Evolutionary conservation across 2,797 vertebrate genomes (phyloP).

Genomic region (Dallia pectoralis): DNA sequence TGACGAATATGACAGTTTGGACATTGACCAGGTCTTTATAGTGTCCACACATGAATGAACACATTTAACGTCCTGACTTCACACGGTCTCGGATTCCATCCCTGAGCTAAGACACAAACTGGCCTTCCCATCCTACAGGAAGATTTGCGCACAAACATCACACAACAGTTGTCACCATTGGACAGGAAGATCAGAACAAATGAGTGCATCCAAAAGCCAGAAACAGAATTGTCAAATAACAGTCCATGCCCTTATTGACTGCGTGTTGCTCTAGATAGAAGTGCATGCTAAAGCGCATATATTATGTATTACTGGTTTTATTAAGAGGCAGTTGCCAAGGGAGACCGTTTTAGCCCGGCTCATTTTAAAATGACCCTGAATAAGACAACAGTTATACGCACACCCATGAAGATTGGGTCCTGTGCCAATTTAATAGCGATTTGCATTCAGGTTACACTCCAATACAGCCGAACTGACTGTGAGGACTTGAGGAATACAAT

Average conservation of each 20-base stretch:
- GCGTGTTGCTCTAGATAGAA: background rate
- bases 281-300: too few species aligned
- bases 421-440: conserved; percentile 4
- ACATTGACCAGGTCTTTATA: conserved; percentile 34
- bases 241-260: conserved; percentile 19
- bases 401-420: conserved; percentile 42
- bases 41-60: conserved; percentile 53
- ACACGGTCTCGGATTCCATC: conserved; percentile 48
- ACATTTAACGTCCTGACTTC: conserved; percentile 42
- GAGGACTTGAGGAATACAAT: background rate
- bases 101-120: conserved; percentile 68
- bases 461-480: background rate
- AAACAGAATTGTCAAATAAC: conserved; percentile 22
- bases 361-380: conserved; percentile 57
- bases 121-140: background rate
- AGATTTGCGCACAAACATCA: conserved; percentile 27
- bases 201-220: conserved; percentile 31
- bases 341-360: conserved; percentile 37
- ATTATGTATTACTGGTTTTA: too few species aligned
- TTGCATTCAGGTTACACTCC: background rate
- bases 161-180: conserved; percentile 30
- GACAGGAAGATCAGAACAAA: background rate
- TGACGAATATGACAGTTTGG: conserved; percentile 53
- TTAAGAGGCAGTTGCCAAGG: conserved; percentile 6
- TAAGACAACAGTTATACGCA: conserved; percentile 56